Conservation (phyloP, 2,113 vertebrate genomes). For the Petrocephalus microphthalmus region DNA sequence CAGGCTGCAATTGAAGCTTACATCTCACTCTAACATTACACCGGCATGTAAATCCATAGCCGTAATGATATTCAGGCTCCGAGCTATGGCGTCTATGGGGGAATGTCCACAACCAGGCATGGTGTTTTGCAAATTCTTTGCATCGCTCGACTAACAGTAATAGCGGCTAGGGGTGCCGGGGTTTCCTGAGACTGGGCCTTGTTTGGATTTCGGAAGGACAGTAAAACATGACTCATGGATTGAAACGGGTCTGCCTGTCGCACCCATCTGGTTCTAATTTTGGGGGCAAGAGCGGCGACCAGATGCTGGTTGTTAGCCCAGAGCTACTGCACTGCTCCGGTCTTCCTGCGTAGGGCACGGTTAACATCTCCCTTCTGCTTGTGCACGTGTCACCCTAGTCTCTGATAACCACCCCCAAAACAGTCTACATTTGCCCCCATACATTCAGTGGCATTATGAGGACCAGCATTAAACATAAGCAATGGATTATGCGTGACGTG, state of each 20-base stretch:
- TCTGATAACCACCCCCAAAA: background rate
- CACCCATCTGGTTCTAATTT: slow-evolving; percentile 59
- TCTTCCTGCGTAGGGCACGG: background rate
- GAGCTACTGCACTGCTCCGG: slow-evolving; percentile 31
- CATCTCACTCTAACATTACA: slow-evolving; percentile 1
- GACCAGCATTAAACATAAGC: background rate
- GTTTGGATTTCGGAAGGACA: slow-evolving; percentile 53
- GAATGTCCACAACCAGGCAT: background rate
- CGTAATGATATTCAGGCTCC: slow-evolving; percentile 24
- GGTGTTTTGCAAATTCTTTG: slow-evolving; percentile 24
- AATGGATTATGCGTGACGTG: background rate
- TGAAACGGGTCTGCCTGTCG: slow-evolving; percentile 50
- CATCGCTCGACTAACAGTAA: slow-evolving; percentile 47
- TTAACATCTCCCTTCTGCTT: background rate
- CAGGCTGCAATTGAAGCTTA: slow-evolving; percentile 19
- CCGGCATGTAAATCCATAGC: slow-evolving; percentile 17
- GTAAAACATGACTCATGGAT: slow-evolving; percentile 54
- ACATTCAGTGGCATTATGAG: background rate
- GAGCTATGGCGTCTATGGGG: background rate
- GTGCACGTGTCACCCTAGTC: background rate
- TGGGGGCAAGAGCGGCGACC: slow-evolving; percentile 42
- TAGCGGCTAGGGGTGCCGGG: slow-evolving; percentile 46
- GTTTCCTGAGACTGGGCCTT: slow-evolving; percentile 48
- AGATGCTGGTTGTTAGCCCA: slow-evolving; percentile 48
- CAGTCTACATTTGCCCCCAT: background rate